phyloP scores from a whole-genome alignment of 2,888 invertebrate species.

The Apamea epomidion region DNA sequence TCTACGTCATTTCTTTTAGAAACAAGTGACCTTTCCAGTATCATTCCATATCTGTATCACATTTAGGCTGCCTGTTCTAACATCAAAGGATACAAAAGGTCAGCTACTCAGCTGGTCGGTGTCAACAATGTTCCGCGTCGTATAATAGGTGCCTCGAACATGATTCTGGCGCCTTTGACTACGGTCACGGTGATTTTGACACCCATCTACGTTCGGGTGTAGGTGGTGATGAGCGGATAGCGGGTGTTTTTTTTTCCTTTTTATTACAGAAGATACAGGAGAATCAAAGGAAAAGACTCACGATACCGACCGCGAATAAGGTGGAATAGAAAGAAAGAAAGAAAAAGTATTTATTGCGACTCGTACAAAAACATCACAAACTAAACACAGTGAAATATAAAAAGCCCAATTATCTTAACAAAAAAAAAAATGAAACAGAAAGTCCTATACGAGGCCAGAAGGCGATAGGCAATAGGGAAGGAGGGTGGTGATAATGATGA shows the following conservation, averaged over 20 bases:
- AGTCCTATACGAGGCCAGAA: no score
- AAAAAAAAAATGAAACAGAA: no score
- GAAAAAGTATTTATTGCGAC: no score
- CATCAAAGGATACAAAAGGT: conserved; percentile 47
- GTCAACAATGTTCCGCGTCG: conserved; percentile 30
- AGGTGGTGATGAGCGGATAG: conserved; percentile 5
- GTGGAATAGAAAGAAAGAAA: no score
- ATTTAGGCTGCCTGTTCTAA: conserved; percentile 11
- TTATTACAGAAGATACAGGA: background rate
- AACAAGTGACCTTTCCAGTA: conserved; percentile 11
- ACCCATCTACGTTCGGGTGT: conserved; percentile 15
- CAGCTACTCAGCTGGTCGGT: conserved; percentile 20
- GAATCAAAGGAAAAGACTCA: background rate
- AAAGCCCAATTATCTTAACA: no score
- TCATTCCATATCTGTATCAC: background rate
- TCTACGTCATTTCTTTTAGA: background rate
- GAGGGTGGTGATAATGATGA: background rate
- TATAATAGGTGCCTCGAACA: conserved; percentile 20
- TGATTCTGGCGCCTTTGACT: conserved; percentile 31
- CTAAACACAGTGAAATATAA: no score
- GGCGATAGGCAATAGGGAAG: background rate
- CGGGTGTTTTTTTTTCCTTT: background rate
- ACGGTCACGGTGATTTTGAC: conserved; percentile 50
- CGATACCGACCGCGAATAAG: background rate
- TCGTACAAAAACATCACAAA: no score